Evolutionary conservation across 2,113 vertebrate species (phyloP).

Genomic region (Otocyon megalotis): DNA sequence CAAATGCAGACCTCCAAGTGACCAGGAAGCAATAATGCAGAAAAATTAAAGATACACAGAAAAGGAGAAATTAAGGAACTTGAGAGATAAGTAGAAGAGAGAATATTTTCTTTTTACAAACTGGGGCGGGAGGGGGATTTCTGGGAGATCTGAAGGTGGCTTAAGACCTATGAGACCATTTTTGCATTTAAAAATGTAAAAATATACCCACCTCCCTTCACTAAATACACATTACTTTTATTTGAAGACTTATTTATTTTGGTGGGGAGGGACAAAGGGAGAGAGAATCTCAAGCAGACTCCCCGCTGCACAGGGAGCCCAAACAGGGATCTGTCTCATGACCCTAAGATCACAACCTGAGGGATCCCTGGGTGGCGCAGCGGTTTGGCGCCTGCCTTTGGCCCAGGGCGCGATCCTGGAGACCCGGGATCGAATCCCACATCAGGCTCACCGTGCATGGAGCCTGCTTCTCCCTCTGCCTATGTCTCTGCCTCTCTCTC

Average conservation of each 20-base stretch:
- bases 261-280: not conserved
- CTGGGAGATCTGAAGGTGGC: not conserved
- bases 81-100: not conserved
- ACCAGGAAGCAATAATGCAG: not conserved
- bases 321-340: not conserved
- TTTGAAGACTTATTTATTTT: not conserved
- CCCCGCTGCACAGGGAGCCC: not conserved
- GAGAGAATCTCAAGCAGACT: not conserved
- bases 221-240: not conserved
- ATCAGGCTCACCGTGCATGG: too few relatives aligned
- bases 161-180: not conserved
- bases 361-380: too few relatives aligned
- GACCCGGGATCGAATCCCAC: too few relatives aligned
- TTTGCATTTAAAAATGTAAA: not conserved
- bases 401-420: too few relatives aligned
- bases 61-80: not conserved
- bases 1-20: not conserved
- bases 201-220: not conserved
- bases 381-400: too few relatives aligned
- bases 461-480: too few relatives aligned
- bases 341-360: not conserved
- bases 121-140: not conserved
- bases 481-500: too few relatives aligned
- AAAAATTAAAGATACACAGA: not conserved
- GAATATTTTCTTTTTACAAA: not conserved